These are phyloP conservation scores for Halichoeres trimaculatus DNA, from an alignment of 2,113 vertebrate genomes.

Conservation along the genomic window DNA sequence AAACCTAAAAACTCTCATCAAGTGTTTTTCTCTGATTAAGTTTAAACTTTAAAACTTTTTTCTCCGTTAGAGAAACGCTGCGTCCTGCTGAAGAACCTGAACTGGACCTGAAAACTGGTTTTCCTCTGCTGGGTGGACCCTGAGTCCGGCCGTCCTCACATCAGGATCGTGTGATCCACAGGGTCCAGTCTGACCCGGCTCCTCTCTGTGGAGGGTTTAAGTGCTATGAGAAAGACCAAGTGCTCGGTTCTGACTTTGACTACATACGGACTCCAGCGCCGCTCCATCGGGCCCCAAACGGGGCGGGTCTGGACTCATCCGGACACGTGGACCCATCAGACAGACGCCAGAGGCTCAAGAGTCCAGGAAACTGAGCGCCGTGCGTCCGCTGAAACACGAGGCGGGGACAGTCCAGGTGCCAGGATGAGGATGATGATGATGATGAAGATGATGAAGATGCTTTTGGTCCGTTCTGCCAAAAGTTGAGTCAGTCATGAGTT, in stretches of 20 bases:
- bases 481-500: background rate
- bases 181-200: background rate
- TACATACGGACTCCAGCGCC: conserved; percentile 23
- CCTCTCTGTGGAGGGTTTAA: conserved; percentile 63
- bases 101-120: too few species aligned
- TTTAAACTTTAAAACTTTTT: too few species aligned
- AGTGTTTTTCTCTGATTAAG: too few species aligned
- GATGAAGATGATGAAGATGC: background rate
- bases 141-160: background rate
- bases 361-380: background rate
- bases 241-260: conserved; percentile 56
- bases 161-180: conserved; percentile 10
- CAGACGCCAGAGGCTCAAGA: background rate
- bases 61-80: too few species aligned
- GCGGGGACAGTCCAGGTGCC: conserved; percentile 18
- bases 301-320: background rate
- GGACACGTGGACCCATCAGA: background rate
- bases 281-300: background rate
- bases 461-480: conserved; percentile 28
- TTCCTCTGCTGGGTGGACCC: too few species aligned
- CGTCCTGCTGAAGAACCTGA: too few species aligned
- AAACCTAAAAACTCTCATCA: too few species aligned
- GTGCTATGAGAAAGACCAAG: conserved; percentile 78
- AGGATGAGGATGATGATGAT: background rate
- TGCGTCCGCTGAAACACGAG: conserved; percentile 1